phyloP scores from a whole-genome alignment of 2,888 invertebrate species.

The Venusia cambrica region DNA sequence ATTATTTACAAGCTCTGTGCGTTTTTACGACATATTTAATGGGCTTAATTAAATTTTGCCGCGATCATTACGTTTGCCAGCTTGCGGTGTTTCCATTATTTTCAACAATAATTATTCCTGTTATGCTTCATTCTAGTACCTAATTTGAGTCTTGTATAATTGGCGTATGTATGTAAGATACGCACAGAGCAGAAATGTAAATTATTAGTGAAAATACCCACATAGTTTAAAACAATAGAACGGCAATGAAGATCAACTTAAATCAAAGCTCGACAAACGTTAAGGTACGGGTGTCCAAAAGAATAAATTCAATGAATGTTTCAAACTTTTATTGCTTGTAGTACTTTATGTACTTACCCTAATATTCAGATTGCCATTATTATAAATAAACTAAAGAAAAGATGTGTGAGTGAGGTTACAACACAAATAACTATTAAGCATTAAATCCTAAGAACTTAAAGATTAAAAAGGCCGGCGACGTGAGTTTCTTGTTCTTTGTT shows the following conservation, averaged over 20 bases:
- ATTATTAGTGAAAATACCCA: too few relatives aligned
- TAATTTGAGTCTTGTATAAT: too few relatives aligned
- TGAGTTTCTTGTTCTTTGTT: slow-evolving; percentile 60
- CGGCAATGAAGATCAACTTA: slow-evolving; percentile 1
- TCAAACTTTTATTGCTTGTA: slow-evolving; percentile 7
- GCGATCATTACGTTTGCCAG: slow-evolving; percentile 27
- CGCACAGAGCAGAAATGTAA: too few relatives aligned
- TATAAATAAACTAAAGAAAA: slow-evolving; percentile 5
- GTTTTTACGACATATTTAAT: slow-evolving; percentile 31
- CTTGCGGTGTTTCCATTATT: slow-evolving; percentile 31
- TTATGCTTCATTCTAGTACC: slow-evolving; percentile 21
- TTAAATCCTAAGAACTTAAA: slow-evolving; percentile 39
- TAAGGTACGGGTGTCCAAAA: slow-evolving; percentile 4
- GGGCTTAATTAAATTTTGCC: slow-evolving; percentile 30
- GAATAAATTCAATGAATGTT: slow-evolving; percentile 7
- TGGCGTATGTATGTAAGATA: not conserved
- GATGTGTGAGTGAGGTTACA: slow-evolving; percentile 2
- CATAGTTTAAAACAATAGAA: slow-evolving; percentile 6
- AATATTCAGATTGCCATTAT: slow-evolving; percentile 4
- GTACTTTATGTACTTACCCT: slow-evolving; percentile 3
- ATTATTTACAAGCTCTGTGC: slow-evolving; percentile 21
- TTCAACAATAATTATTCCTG: slow-evolving; percentile 27
- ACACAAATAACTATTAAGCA: slow-evolving; percentile 17
- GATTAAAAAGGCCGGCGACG: slow-evolving; percentile 52
- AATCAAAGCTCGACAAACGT: slow-evolving; percentile 4